phyloP scores from a whole-genome alignment of 2,888 invertebrate genomes.

The Aromia moschata region DNA sequence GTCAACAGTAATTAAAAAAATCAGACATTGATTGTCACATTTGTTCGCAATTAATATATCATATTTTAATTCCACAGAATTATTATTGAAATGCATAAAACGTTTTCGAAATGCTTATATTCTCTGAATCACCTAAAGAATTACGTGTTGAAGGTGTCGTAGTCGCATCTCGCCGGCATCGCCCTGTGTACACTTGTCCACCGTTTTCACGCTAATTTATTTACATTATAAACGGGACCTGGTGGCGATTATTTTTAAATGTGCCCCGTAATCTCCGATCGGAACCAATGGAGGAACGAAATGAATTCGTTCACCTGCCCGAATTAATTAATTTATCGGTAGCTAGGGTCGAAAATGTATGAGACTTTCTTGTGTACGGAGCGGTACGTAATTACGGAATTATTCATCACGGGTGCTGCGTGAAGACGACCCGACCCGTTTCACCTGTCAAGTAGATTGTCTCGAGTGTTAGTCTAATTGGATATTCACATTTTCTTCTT shows the following conservation, averaged over 20 bases:
- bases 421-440: conserved; percentile 8
- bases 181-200: neutral
- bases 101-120: no score
- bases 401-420: conserved; percentile 24
- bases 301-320: conserved; percentile 29
- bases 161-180: no score
- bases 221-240: neutral
- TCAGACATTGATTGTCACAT: no score
- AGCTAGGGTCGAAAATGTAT: conserved; percentile 26
- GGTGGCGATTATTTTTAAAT: neutral
- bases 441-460: conserved; percentile 27
- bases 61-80: no score
- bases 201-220: neutral
- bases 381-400: conserved; percentile 26
- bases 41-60: no score
- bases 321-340: conserved; percentile 28
- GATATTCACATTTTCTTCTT: neutral
- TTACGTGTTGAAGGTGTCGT: no score
- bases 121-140: no score
- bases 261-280: neutral
- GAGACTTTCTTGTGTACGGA: conserved; percentile 27
- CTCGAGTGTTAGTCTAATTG: conserved; percentile 6
- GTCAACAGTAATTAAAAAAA: no score
- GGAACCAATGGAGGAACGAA: conserved; percentile 5
- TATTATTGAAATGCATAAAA: no score